phyloP scores from a whole-genome alignment of 2,797 vertebrate species.

The Setipinna tenuifilis region DNA sequence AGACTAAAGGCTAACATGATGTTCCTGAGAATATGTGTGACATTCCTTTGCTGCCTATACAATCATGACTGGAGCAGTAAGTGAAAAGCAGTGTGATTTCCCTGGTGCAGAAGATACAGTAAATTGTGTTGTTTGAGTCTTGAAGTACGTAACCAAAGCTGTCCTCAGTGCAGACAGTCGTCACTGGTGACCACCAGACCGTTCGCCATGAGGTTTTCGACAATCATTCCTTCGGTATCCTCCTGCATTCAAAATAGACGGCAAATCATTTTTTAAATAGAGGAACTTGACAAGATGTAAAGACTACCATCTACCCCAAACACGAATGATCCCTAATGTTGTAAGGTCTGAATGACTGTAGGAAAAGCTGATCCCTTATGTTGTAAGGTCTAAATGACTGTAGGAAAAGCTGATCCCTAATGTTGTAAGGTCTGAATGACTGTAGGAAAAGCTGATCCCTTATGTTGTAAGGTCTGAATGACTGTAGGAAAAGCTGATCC shows the following conservation, averaged over 20 bases:
- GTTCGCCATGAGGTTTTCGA: slow-evolving; percentile 58
- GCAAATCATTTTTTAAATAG: neutral
- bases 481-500: neutral
- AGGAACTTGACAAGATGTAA: too few relatives aligned
- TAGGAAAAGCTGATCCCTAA: neutral
- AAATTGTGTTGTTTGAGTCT: neutral
- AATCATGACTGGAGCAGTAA: neutral
- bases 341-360: too few relatives aligned
- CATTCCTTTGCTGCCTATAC: neutral
- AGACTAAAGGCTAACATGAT: too few relatives aligned
- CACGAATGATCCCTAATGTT: neutral
- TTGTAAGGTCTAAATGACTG: neutral
- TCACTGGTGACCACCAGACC: slow-evolving; percentile 64
- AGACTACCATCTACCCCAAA: too few relatives aligned
- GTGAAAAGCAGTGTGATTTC: neutral
- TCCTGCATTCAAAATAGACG: slow-evolving; percentile 51
- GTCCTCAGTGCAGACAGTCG: slow-evolving; percentile 60
- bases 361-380: too few relatives aligned
- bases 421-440: neutral
- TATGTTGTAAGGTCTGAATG: neutral
- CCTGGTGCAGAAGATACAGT: neutral
- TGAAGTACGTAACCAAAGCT: neutral
- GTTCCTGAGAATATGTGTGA: neutral
- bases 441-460: too few relatives aligned
- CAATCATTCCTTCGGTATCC: slow-evolving; percentile 53